Percentiles rank a stretch among this genome's conserved stretches.
Evolutionary conservation across 2,797 vertebrate genomes (phyloP).

Genomic region (Thaleichthys pacificus): DNA sequence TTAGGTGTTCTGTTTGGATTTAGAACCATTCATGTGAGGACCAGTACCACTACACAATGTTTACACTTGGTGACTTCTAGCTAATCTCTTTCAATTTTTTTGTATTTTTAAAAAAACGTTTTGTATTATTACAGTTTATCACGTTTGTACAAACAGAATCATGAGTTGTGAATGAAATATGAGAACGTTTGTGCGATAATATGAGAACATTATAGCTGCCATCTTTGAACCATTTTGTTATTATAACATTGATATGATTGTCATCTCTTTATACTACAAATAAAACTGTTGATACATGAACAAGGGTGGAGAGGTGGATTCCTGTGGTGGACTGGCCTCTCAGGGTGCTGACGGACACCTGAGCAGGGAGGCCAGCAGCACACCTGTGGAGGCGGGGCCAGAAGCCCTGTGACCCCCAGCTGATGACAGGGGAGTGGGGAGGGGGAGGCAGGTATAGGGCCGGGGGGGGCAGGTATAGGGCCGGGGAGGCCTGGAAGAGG

Average conservation of each 20-base stretch:
- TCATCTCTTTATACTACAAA: slow-evolving; percentile 49
- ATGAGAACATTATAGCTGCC: background rate
- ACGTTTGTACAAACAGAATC: slow-evolving; percentile 15
- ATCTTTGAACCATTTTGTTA: slow-evolving; percentile 20
- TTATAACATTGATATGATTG: slow-evolving; percentile 42
- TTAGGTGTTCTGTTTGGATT: background rate
- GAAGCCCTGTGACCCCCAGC: slow-evolving; percentile 61
- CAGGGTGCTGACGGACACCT: slow-evolving; percentile 44
- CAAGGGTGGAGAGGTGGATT: slow-evolving; percentile 47
- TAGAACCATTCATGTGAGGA: background rate
- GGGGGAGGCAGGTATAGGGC: slow-evolving; percentile 28
- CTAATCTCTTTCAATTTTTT: too few species aligned
- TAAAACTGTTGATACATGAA: slow-evolving; percentile 60
- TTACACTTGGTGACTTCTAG: slow-evolving; percentile 12
- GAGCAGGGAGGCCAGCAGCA: slow-evolving; percentile 45
- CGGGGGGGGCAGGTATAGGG: slow-evolving; percentile 37
- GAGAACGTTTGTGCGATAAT: too few species aligned
- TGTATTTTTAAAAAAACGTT: slow-evolving; percentile 27
- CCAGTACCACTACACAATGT: slow-evolving; percentile 8
- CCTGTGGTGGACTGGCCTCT: slow-evolving; percentile 31
- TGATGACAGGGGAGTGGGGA: slow-evolving; percentile 60
- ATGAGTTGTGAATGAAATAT: slow-evolving; percentile 12
- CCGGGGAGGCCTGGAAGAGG: slow-evolving; percentile 24
- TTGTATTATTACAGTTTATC: slow-evolving; percentile 34
- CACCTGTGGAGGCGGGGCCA: slow-evolving; percentile 67